Evolutionary conservation across 2,888 invertebrate genomes (phyloP).

Genomic region (Plutella xylostella): DNA sequence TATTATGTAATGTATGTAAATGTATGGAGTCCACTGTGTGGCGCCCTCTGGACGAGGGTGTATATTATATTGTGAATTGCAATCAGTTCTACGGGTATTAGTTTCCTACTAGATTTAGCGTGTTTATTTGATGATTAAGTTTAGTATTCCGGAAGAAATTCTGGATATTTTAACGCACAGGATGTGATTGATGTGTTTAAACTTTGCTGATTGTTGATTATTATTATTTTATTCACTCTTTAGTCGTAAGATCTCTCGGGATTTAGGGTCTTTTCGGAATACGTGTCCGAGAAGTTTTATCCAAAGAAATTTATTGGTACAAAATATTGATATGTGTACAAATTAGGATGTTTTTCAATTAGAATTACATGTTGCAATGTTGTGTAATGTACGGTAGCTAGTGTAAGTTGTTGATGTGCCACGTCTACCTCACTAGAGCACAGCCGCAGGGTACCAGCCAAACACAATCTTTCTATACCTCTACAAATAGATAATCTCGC

Average conservation of each 20-base stretch:
- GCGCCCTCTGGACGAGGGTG: background rate
- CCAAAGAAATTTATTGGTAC: slow-evolving; percentile 69
- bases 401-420: slow-evolving; percentile 39
- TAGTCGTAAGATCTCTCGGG: slow-evolving; percentile 41
- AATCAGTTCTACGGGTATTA: slow-evolving; percentile 71
- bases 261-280: slow-evolving; percentile 29
- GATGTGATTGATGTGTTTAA: slow-evolving; percentile 36
- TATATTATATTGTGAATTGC: slow-evolving; percentile 27
- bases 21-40: slow-evolving; percentile 4
- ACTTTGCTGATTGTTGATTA: slow-evolving; percentile 60
- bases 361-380: slow-evolving; percentile 60
- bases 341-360: slow-evolving; percentile 50
- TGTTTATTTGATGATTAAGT: slow-evolving; percentile 37
- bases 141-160: slow-evolving; percentile 35
- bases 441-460: slow-evolving; percentile 59
- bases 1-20: background rate
- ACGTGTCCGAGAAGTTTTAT: slow-evolving; percentile 36
- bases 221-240: slow-evolving; percentile 60
- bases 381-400: slow-evolving; percentile 54
- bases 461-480: slow-evolving; percentile 51
- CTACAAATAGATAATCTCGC: slow-evolving; percentile 26
- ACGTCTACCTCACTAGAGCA: slow-evolving; percentile 59
- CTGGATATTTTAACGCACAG: slow-evolving; percentile 52
- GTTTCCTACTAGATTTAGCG: slow-evolving; percentile 66
- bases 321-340: slow-evolving; percentile 59